Evolutionary conservation across 2,888 invertebrate genomes (phyloP).

Genomic region (Ectropis crepuscularia): DNA sequence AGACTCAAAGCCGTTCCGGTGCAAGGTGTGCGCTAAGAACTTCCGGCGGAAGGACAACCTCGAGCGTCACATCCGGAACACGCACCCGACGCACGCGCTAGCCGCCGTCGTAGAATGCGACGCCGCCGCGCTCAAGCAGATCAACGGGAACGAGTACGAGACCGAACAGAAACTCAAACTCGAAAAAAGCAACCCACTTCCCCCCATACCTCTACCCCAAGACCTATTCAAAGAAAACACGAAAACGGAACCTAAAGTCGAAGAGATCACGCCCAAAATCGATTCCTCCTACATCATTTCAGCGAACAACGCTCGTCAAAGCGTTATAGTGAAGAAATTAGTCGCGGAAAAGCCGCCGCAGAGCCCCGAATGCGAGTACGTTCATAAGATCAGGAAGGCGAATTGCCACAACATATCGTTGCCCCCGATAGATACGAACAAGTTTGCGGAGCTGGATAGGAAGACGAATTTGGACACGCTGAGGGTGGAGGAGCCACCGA

Average conservation of each 20-base stretch:
- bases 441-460: conserved; percentile 64
- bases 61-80: conserved; percentile 90
- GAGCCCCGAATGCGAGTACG: conserved; percentile 65
- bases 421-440: conserved; percentile 74
- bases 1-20: conserved; percentile 89
- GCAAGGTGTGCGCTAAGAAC: conserved; percentile 88
- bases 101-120: conserved; percentile 69
- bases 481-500: conserved; percentile 63
- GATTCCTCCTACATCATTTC: conserved; percentile 75
- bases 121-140: conserved; percentile 58
- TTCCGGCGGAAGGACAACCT: conserved; percentile 92
- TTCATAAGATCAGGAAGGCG: conserved; percentile 78
- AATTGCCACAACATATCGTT: conserved; percentile 53
- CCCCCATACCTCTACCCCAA: conserved; percentile 67
- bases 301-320: conserved; percentile 76
- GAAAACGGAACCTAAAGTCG: conserved; percentile 45
- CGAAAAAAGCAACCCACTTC: conserved; percentile 68
- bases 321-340: conserved; percentile 71
- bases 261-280: conserved; percentile 43
- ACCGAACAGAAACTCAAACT: conserved; percentile 62
- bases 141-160: conserved; percentile 37
- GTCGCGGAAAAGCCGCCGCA: conserved; percentile 52
- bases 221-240: conserved; percentile 55
- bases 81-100: conserved; percentile 85
- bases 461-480: conserved; percentile 57